Conservation (phyloP, 1,140 invertebrate species). For the Drosophila asahinai region DNA sequence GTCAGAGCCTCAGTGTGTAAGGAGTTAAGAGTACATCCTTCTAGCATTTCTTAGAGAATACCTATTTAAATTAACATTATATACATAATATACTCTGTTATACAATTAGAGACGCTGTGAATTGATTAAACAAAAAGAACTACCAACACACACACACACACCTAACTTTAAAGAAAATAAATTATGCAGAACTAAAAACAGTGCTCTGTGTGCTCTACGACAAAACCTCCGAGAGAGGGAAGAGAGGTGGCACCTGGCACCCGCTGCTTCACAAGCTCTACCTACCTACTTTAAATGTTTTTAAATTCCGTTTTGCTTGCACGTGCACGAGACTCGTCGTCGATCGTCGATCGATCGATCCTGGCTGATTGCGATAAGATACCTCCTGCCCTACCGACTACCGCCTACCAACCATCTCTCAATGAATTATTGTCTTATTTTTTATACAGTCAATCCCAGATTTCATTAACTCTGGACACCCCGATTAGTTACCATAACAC, state of each 20-base stretch:
- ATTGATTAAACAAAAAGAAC: conserved; percentile 69
- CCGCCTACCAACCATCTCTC: conserved; percentile 35
- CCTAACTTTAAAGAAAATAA: conserved; percentile 65
- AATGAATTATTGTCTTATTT: conserved; percentile 71
- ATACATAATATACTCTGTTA: conserved; percentile 72
- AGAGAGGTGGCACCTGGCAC: conserved; percentile 43
- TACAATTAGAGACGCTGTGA: conserved; percentile 79
- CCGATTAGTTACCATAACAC: conserved; percentile 74
- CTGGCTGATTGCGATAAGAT: conserved; percentile 39
- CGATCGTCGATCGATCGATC: conserved; percentile 15
- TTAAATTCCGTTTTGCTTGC: conserved; percentile 61
- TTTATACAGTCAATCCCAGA: conserved; percentile 81
- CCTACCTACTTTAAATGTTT: conserved; percentile 9
- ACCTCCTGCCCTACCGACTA: not conserved
- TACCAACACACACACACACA: conserved; percentile 52
- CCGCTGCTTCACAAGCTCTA: conserved; percentile 38
- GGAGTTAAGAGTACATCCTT: conserved; percentile 60
- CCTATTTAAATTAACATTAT: conserved; percentile 71
- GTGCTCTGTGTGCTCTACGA: conserved; percentile 45
- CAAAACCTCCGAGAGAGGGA: conserved; percentile 47
- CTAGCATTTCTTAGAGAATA: conserved; percentile 60
- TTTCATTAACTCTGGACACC: conserved; percentile 79
- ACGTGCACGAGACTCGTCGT: conserved; percentile 59
- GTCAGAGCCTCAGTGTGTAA: conserved; percentile 46
- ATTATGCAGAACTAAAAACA: conserved; percentile 68